phyloP scores from a whole-genome alignment of 2,888 invertebrate species.

The Melipona beecheii region DNA sequence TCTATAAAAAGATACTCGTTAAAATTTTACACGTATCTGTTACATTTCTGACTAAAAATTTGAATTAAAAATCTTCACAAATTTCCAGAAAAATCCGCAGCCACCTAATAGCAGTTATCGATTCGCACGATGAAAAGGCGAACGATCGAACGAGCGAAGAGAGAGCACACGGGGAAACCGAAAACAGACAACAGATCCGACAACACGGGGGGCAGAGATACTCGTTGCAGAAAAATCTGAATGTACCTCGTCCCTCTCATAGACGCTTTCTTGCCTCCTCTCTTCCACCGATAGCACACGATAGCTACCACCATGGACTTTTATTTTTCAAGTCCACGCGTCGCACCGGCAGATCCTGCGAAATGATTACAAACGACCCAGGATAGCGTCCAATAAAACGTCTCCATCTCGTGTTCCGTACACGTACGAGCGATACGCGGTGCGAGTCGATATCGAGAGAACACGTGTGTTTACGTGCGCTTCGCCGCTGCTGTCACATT shows the following conservation, averaged over 20 bases:
- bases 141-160: background rate
- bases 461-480: conserved; percentile 53
- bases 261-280: conserved; percentile 12
- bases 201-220: background rate
- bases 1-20: too few relatives aligned
- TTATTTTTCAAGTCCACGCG: conserved; percentile 71
- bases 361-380: conserved; percentile 74
- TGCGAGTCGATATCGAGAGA: conserved; percentile 56
- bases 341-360: conserved; percentile 56
- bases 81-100: too few relatives aligned
- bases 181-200: background rate
- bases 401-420: conserved; percentile 66
- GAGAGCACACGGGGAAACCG: background rate
- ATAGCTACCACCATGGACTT: conserved; percentile 43
- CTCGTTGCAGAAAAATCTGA: conserved; percentile 29
- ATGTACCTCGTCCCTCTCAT: background rate
- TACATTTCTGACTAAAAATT: too few relatives aligned
- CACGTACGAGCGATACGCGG: conserved; percentile 58
- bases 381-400: conserved; percentile 74
- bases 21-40: too few relatives aligned
- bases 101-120: background rate
- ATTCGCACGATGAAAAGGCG: background rate
- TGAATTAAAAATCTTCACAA: too few relatives aligned
- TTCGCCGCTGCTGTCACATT: conserved; percentile 15
- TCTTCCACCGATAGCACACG: conserved; percentile 17